Evolutionary conservation across 1,140 invertebrate species (phyloP), one percentile per base, ranked within the genome.

Genomic region (Drosophila nasuta): DNA sequence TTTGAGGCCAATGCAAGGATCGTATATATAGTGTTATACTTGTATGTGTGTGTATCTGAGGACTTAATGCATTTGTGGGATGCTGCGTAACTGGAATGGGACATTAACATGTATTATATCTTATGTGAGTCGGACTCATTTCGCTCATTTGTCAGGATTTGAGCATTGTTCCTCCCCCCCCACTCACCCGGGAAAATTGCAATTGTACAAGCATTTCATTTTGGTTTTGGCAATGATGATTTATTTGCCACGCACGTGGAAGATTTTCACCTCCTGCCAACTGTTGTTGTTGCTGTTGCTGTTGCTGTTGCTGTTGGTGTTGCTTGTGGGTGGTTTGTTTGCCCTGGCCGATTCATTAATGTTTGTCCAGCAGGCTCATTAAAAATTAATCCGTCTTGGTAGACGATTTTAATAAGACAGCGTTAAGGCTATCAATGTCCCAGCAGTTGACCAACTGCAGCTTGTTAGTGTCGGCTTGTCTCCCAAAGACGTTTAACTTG

Each of bases 131-230:
- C 25, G 38, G 57, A 52, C 57, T 72, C 54, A 57, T 56, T 81
- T 88, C 80, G 64, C 83, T 88, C 83, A 88, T 88, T 88, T 88
- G 83, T 88, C 83, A 88, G 83, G 83, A 88, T 88, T 88, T 86
- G 49, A 66, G 66, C 64, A 57, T 43, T 57, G 52, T 33, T 49
- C 15, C 54, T 45, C 48, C 41, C 15, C 41, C 15, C 33, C 35
- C 35, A 25, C 3, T 4, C 20, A 25, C 20, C 8, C 2, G 8
- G 17, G 46, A 67, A 82, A 80, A 83, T 88, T 88, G 77, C 83
- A 88, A 78, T 88, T 88, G 79, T 88, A 75, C 25, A n/a, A 35
- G 25, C 49, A 28, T 48, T 82, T 25, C 3, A 0, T 72, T 59
- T 78, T 76, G 69, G 48, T 58, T 65, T 67, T 69, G 69, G 73